Evolutionary conservation across 1,140 invertebrate genomes (phyloP).

Genomic region (Fopius arisanus): DNA sequence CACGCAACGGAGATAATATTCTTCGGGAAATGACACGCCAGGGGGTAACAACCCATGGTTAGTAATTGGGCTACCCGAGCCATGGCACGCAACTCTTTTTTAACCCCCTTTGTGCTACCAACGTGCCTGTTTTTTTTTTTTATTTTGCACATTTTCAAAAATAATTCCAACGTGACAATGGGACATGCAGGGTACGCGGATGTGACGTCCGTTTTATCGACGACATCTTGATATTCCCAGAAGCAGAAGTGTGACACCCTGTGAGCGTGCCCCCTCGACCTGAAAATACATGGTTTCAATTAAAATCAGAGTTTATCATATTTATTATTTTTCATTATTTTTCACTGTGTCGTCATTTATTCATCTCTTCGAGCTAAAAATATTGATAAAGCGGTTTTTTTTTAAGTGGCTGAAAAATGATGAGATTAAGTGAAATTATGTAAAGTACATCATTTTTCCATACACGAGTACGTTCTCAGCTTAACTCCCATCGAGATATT

Average conservation of each 20-base stretch:
- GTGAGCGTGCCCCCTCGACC: neutral
- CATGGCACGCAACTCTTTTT: conserved; percentile 50
- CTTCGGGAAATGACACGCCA: conserved; percentile 60
- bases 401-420: neutral
- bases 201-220: neutral
- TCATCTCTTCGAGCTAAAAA: neutral
- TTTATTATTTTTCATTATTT: neutral
- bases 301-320: neutral
- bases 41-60: conserved; percentile 59
- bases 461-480: neutral
- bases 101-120: neutral
- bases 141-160: neutral
- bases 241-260: neutral
- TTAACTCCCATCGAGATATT: neutral
- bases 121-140: neutral
- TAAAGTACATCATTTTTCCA: neutral
- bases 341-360: neutral
- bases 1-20: conserved; percentile 57
- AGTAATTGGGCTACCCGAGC: conserved; percentile 50
- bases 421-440: neutral
- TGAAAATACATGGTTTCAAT: neutral
- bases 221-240: neutral
- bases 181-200: neutral
- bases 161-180: neutral
- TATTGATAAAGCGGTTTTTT: neutral